Base-by-base conservation (phyloP, 2,113 vertebrate species). In the Murina feae region DNA sequence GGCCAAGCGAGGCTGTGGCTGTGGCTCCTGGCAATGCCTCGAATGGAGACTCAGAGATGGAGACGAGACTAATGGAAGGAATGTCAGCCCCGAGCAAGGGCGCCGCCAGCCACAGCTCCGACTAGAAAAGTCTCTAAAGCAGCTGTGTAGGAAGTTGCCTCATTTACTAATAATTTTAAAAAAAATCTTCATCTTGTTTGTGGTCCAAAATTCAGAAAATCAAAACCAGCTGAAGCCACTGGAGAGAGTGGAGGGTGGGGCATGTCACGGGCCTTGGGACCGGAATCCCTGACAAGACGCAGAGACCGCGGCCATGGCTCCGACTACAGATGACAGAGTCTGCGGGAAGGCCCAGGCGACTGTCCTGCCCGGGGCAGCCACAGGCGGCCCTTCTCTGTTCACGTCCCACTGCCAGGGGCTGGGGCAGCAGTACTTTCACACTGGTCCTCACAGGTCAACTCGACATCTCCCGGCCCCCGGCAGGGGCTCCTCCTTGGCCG, bases 131-230 rank as follows among this genome's bases (percentile, higher is more conserved):
- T n/a, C 66, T 87, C 81, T 3, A 49, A 63, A 90, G 75, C 91
- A 87, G 69, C 35, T 51, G 35, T 55, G 35, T 16, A 21, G 60
- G 42, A 87, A 79, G 47, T 18, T 14, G 47, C 74, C 53, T 93
- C 66, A 47, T 32, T 76, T 47, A 32, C 65, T 71, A 32, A 28
- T 35, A 28, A 78, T 53, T 86, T 51, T n/a, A n/a, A 58, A 49
- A 13, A 80, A 74, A 76, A 76, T 18, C 6, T 47, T 49, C n/a
- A 6, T 71, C 93, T 85, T 65, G 44, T 93, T 89, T 91, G 84
- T 74, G 79, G 71, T 42, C 63, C n/a, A 74, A 49, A 63, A 44
- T 60, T 72, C 60, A 69, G 76, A 95, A 86, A 93, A 94, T 75
- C 7, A 9, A 79, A 89, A 78, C 21, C 14, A 2, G 72, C n/a